A percentile compares a stretch with the other conserved stretches of the same genome.
phyloP scores from a whole-genome alignment of 2,113 vertebrate species.

The Eretmochelys imbricata region DNA sequence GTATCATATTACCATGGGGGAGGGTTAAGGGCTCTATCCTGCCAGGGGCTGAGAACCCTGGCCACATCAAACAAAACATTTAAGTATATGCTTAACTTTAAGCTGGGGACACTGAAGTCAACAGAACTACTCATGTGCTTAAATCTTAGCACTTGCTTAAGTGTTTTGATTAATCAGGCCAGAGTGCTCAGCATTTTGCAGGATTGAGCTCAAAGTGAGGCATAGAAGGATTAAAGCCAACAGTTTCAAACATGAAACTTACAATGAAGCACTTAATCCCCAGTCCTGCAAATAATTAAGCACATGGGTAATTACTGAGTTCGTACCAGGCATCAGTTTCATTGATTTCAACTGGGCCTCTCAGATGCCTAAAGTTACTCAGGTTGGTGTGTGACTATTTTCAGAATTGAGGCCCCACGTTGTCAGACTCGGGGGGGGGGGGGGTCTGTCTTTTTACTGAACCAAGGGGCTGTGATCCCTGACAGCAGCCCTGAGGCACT shows the following conservation, averaged over 20 bases:
- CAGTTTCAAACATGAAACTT: constrained; percentile 31
- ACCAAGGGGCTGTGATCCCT: background rate
- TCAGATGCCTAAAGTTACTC: background rate
- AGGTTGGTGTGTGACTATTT: background rate
- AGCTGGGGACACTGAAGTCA: background rate
- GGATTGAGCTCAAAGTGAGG: background rate
- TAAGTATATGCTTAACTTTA: background rate
- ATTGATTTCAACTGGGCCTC: background rate
- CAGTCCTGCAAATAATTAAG: constrained; percentile 66
- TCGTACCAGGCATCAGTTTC: constrained; percentile 38
- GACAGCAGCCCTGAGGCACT: fast-evolving
- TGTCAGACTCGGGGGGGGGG: background rate
- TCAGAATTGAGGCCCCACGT: constrained; percentile 10
- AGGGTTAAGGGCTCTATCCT: background rate
- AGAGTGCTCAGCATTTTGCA: background rate
- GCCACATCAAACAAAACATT: fast-evolving
- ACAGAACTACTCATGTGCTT: background rate
- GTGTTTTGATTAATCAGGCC: constrained; percentile 61
- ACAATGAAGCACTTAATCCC: constrained; percentile 48
- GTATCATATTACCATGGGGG: background rate
- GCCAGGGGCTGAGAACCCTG: background rate
- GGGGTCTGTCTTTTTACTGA: background rate
- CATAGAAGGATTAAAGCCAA: constrained; percentile 9
- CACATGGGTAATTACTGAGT: constrained; percentile 67
- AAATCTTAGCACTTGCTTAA: constrained; percentile 21